phyloP scores from a whole-genome alignment of 2,797 vertebrate genomes.

The Muscicapa striata region DNA sequence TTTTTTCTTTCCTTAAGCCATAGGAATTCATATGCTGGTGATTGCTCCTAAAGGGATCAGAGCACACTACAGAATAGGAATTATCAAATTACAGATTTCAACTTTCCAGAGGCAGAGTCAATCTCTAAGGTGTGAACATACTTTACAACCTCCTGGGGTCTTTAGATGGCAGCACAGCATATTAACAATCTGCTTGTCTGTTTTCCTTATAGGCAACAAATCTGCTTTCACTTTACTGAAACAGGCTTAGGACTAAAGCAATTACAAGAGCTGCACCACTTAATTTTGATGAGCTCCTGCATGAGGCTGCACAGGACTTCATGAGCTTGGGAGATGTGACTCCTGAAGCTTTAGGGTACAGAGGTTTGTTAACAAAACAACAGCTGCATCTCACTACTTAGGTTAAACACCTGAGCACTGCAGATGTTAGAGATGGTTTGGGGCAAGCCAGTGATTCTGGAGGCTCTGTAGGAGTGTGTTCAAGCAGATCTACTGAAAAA shows the following conservation, averaged over 20 bases:
- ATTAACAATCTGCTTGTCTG: neutral
- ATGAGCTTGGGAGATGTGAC: neutral
- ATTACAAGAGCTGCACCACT: neutral
- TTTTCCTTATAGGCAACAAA: neutral
- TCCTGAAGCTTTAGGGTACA: neutral
- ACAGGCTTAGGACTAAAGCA: neutral
- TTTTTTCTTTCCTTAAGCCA: neutral
- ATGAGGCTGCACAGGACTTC: neutral
- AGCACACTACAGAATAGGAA: neutral
- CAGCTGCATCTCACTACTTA: neutral
- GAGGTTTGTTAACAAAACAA: neutral
- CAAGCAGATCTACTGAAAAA: neutral
- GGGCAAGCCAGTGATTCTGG: neutral
- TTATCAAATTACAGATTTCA: neutral
- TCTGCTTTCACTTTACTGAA: neutral
- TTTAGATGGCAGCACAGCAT: neutral
- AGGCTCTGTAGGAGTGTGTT: neutral
- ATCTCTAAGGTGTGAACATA: neutral
- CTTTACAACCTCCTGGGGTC: neutral
- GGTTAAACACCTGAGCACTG: neutral
- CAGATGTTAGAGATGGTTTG: neutral
- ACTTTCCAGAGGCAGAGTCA: neutral
- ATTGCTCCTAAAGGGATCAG: neutral
- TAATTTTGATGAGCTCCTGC: neutral
- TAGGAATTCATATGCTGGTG: neutral